Conservation (phyloP, 2,113 vertebrate species). For the Ammodytes dubius region DNA sequence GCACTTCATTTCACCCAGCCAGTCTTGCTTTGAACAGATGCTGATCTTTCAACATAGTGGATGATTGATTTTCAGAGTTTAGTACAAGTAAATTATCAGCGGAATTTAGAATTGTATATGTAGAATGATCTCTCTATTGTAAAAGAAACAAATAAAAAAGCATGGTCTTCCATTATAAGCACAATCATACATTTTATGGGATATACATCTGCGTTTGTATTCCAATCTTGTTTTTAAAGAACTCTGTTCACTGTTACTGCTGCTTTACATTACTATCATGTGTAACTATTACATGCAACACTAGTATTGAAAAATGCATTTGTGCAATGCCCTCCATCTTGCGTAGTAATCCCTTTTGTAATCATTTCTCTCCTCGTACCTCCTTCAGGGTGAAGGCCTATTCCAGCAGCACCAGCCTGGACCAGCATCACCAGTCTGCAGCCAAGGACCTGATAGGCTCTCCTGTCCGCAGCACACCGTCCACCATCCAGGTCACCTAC, state of each 20-base stretch:
- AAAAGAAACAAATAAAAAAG: background rate
- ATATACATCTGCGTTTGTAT: background rate
- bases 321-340: background rate
- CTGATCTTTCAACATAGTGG: background rate
- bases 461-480: conserved; percentile 79
- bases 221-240: background rate
- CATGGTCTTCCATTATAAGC: background rate
- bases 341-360: background rate
- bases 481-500: conserved; percentile 98
- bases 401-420: conserved; percentile 85
- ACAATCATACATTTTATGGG: background rate
- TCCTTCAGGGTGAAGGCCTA: conserved; percentile 81
- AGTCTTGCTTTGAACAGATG: background rate
- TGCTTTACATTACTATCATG: background rate
- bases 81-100: background rate
- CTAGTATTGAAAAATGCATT: background rate
- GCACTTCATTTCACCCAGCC: background rate
- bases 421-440: conserved; percentile 93
- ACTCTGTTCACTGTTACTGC: background rate
- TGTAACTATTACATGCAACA: background rate
- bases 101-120: background rate
- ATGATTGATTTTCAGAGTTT: background rate
- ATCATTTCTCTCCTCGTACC: background rate
- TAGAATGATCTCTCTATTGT: too few relatives aligned
- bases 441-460: conserved; percentile 94